A percentile compares a stretch with the other conserved stretches of the same genome.
Evolutionary conservation across 2,797 vertebrate genomes (phyloP).

Genomic region (Agapornis canus): DNA sequence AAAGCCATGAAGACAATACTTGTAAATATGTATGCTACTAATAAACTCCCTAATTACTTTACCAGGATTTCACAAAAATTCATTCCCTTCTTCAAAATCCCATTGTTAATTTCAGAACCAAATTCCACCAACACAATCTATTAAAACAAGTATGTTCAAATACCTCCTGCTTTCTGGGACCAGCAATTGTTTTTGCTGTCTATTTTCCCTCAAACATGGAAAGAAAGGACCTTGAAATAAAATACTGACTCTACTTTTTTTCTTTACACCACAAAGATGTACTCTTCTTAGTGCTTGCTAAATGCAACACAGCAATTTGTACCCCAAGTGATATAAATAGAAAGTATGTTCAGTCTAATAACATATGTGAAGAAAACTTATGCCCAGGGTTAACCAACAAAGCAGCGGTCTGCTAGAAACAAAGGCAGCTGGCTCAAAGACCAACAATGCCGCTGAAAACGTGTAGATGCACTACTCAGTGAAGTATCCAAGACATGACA

Average conservation of each 20-base stretch:
- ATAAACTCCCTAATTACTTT: neutral
- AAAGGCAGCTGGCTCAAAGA: constrained; percentile 42
- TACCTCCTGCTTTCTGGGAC: neutral
- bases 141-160: neutral
- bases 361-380: constrained; percentile 65
- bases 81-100: neutral
- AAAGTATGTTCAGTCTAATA: constrained; percentile 66
- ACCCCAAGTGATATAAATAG: constrained; percentile 64
- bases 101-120: neutral
- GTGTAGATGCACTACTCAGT: constrained; percentile 5
- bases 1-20: neutral
- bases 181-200: neutral
- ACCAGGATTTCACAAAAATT: neutral
- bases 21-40: neutral
- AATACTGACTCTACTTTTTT: neutral
- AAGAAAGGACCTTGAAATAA: neutral
- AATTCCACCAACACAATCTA: neutral
- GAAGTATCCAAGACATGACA: neutral
- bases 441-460: constrained; percentile 19
- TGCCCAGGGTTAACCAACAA: constrained; percentile 68
- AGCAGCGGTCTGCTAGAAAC: constrained; percentile 28
- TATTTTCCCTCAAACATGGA: neutral
- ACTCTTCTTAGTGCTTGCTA: neutral
- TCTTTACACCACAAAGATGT: neutral
- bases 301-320: constrained; percentile 43